These are phyloP conservation scores for Bufotes viridis DNA, from an alignment of 2,797 vertebrate genomes.

Conservation along the genomic window DNA sequence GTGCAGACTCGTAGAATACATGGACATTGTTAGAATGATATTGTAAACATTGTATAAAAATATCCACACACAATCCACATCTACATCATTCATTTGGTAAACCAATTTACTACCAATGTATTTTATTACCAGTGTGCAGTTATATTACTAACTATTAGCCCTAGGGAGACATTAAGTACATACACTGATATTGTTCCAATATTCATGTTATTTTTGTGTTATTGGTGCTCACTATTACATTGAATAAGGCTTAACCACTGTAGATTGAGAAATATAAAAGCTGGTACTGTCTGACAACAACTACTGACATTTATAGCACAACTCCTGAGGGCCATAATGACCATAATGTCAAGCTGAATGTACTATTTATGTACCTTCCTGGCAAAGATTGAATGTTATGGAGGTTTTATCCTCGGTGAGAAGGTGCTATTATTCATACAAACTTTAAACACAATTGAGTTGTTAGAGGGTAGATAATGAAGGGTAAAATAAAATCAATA, in stretches of 20 bases:
- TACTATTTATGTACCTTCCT: conserved; percentile 71
- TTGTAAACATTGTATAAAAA: background rate
- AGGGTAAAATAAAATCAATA: conserved; percentile 49
- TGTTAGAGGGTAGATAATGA: conserved; percentile 67
- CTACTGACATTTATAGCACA: conserved; percentile 72
- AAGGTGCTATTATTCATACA: conserved; percentile 72
- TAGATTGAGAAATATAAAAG: conserved; percentile 64
- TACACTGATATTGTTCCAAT: conserved; percentile 27
- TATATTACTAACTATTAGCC: conserved; percentile 28
- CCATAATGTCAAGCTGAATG: conserved; percentile 72
- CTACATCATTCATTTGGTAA: background rate
- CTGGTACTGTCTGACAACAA: conserved; percentile 69
- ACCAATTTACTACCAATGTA: background rate
- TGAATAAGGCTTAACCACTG: conserved; percentile 37
- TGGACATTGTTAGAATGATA: background rate
- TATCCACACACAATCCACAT: background rate
- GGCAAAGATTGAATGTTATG: conserved; percentile 67
- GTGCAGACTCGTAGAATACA: background rate
- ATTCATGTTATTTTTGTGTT: conserved; percentile 36
- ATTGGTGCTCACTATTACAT: conserved; percentile 18
- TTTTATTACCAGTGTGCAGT: conserved; percentile 7
- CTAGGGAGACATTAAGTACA: conserved; percentile 23
- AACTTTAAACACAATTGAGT: conserved; percentile 64
- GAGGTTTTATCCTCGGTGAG: conserved; percentile 67
- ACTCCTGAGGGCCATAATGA: conserved; percentile 70